These are phyloP conservation scores for Kryptolebias marmoratus DNA, from an alignment of 2,113 vertebrate species.

Conservation along the genomic window DNA sequence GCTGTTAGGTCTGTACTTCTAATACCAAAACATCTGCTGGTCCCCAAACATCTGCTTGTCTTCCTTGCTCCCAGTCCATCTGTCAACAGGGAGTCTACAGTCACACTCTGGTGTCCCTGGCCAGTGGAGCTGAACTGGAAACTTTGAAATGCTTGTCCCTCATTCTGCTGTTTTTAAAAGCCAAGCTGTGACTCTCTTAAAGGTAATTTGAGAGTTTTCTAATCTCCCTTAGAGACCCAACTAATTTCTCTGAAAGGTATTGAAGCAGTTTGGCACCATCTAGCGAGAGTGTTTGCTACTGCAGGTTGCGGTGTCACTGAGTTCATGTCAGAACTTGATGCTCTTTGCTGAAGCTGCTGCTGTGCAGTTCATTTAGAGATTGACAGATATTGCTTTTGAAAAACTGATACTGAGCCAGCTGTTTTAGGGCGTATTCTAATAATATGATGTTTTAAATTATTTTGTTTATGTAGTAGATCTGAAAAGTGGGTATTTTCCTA, in stretches of 20 bases:
- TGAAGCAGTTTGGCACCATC: conserved; percentile 54
- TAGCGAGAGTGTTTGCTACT: conserved; percentile 47
- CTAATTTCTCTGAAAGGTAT: conserved; percentile 27
- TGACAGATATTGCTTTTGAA: conserved; percentile 27
- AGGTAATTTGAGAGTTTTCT: conserved; percentile 64
- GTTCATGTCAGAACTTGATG: conserved; percentile 74
- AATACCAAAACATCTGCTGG: conserved; percentile 42
- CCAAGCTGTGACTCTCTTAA: conserved; percentile 42
- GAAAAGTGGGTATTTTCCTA: too few relatives aligned
- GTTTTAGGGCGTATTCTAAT: neutral
- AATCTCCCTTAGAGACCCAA: conserved; percentile 4
- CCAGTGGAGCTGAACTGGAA: conserved; percentile 63
- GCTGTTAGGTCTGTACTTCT: conserved; percentile 38
- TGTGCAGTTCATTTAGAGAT: conserved; percentile 46
- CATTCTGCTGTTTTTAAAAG: conserved; percentile 62
- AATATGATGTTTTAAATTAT: neutral
- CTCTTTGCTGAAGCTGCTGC: conserved; percentile 56
- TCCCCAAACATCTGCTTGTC: conserved; percentile 73
- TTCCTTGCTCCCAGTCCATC: conserved; percentile 57
- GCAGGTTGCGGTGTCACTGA: conserved; percentile 65
- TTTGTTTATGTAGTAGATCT: too few relatives aligned
- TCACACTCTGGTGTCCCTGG: conserved; percentile 30
- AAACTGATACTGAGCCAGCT: conserved; percentile 3
- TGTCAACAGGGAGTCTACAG: conserved; percentile 61
- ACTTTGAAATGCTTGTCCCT: conserved; percentile 63